Base-by-base conservation (phyloP, 2,113 vertebrate species). In the Halichoerus grypus region DNA sequence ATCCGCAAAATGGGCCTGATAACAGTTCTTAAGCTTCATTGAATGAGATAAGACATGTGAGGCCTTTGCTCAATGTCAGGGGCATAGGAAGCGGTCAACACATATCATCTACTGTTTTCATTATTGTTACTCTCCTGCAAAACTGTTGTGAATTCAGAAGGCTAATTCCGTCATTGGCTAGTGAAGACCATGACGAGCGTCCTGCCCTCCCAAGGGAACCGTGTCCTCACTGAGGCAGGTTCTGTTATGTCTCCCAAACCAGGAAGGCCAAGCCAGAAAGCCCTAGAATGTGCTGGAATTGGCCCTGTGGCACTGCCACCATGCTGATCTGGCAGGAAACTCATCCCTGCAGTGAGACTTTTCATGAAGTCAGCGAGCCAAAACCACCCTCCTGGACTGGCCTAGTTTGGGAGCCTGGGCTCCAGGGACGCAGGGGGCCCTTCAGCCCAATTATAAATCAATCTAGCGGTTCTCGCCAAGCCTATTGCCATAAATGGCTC, bases 401-500 rank as follows among this genome's bases (percentile, higher is more conserved):
- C 77, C 83, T 86, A 67, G 18, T 74, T 93, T 63, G 88, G 46
- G 69, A 71, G 28, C 46, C 69, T 74, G 81, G 21, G 13, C 88
- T 69, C 95, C 31, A 31, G 95, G 86, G 96, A 96, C 9, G 1
- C n/a, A 74, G 42, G 86, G 95, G 72, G 93, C 82, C 85, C 2
- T 59, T 79, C 53, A 46, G 28, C 71, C 81, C 77, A 91, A 97
- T 97, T 97, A 98, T 65, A 98, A 98, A 98, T 96, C 96, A 97
- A 95, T 95, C 96, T 97, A 98, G 88, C 57, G 94, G 67, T 95
- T 93, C 26, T 21, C n/a, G 76, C 92, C 91, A 96, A 97, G 93
- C 95, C 98, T 86, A 28, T 26, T 67, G 98, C 69, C 98, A 95
- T 87, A 92, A 98, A 98, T 94, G 98, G 96, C 87, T 98, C 97